Percentiles rank a stretch among this genome's conserved stretches.
phyloP scores from a whole-genome alignment of 2,797 vertebrate species.

The Tiaroga cobitis region DNA sequence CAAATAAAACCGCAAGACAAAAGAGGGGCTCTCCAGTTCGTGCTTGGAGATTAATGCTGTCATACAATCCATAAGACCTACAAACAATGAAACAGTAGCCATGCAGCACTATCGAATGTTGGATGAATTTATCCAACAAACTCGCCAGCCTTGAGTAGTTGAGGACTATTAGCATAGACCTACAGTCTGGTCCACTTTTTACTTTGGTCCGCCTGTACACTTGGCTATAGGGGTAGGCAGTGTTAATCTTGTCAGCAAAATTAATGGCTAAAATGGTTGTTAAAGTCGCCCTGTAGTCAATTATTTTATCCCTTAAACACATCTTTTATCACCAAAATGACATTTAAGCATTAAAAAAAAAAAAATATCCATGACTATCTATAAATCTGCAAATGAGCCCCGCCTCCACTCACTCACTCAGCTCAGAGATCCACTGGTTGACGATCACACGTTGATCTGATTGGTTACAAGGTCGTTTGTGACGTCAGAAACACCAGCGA shows the following conservation, averaged over 20 bases:
- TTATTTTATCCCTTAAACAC: too few relatives aligned
- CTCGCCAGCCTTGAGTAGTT: not conserved
- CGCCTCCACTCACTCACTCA: too few relatives aligned
- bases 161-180: not conserved
- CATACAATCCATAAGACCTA: constrained; percentile 30
- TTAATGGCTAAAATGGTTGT: not conserved
- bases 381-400: too few relatives aligned
- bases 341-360: too few relatives aligned
- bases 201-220: not conserved
- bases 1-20: constrained; percentile 56
- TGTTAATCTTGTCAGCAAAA: not conserved
- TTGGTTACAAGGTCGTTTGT: too few relatives aligned
- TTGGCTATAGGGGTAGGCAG: not conserved
- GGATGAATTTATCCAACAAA: not conserved
- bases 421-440: too few relatives aligned
- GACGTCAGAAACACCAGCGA: too few relatives aligned
- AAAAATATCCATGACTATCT: too few relatives aligned
- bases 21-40: constrained; percentile 28
- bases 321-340: too few relatives aligned
- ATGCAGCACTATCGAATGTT: not conserved
- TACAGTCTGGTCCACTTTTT: not conserved
- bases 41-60: constrained; percentile 4
- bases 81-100: constrained; percentile 2
- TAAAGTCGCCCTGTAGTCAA: too few relatives aligned
- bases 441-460: too few relatives aligned